Conservation (phyloP, 2,113 vertebrate species). For the Notarius quadriscutis region DNA sequence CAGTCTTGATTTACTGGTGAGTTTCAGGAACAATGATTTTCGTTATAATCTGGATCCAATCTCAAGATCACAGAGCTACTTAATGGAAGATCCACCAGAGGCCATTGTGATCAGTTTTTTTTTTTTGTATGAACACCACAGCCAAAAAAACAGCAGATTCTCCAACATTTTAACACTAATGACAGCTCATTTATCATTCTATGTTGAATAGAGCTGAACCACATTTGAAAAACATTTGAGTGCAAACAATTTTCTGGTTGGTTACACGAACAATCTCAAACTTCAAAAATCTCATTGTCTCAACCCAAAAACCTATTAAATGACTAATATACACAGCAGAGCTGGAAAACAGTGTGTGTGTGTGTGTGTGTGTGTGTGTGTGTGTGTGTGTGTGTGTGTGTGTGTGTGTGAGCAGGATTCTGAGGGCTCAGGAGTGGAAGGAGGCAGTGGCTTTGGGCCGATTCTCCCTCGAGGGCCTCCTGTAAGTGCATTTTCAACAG, state of each 20-base stretch:
- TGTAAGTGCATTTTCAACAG: constrained; percentile 64
- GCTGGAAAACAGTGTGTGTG: neutral
- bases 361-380: constrained; percentile 16
- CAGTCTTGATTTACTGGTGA: constrained; percentile 79
- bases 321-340: constrained; percentile 9
- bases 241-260: constrained; percentile 10
- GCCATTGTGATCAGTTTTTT: neutral
- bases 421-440: constrained; percentile 81
- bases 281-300: neutral
- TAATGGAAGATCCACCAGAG: constrained; percentile 32
- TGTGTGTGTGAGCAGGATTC: constrained; percentile 72
- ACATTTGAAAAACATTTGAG: constrained; percentile 1
- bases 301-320: neutral
- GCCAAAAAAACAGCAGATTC: constrained; percentile 9
- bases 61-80: neutral
- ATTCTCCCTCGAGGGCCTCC: constrained; percentile 62
- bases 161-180: neutral
- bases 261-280: constrained; percentile 3
- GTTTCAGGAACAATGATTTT: neutral
- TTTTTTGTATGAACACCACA: neutral
- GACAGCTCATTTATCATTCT: constrained; percentile 29
- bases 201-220: neutral
- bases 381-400: constrained; percentile 44
- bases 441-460: constrained; percentile 54
- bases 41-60: neutral